A percentile compares a stretch with the other conserved stretches of the same genome.
Conservation (phyloP, 2,888 invertebrate genomes). For the Dynastes hyllus region DNA sequence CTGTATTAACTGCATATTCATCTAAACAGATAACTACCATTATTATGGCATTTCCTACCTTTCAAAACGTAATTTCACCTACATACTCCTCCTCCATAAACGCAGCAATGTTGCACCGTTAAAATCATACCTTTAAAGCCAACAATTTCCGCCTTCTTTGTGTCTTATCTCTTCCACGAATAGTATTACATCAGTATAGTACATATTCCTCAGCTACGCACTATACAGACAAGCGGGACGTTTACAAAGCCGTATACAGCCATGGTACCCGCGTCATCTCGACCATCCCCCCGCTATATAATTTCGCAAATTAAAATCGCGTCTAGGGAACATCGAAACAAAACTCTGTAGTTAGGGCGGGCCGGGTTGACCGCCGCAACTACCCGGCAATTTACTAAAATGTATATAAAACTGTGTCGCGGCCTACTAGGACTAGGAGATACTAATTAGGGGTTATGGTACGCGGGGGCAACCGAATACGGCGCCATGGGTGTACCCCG, state of each 20-base stretch:
- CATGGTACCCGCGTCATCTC: too few relatives aligned
- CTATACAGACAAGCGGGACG: not conserved
- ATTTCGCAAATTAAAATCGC: conserved; percentile 44
- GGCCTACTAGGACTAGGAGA: conserved; percentile 55
- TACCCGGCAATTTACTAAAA: conserved; percentile 64
- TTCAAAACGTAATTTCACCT: too few relatives aligned
- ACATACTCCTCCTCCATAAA: not conserved
- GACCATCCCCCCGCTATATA: conserved; percentile 13
- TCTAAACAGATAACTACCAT: too few relatives aligned
- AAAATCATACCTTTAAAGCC: conserved; percentile 17
- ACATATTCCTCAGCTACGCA: too few relatives aligned
- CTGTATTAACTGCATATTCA: too few relatives aligned
- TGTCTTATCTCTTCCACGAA: conserved; percentile 4
- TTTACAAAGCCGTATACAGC: not conserved
- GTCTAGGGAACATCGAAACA: not conserved
- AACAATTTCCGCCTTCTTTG: not conserved
- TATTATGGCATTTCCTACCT: too few relatives aligned
- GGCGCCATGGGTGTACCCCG: conserved; percentile 56
- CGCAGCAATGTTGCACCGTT: conserved; percentile 4
- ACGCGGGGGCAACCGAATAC: conserved; percentile 54
- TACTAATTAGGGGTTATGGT: conserved; percentile 59
- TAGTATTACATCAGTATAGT: too few relatives aligned
- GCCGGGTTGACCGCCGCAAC: conserved; percentile 36
- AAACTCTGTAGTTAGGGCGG: conserved; percentile 40
- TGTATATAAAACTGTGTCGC: conserved; percentile 62